These are phyloP conservation scores for Hydroisotoma schaefferi DNA, from an alignment of 2,888 invertebrate genomes.

Conservation along the genomic window DNA sequence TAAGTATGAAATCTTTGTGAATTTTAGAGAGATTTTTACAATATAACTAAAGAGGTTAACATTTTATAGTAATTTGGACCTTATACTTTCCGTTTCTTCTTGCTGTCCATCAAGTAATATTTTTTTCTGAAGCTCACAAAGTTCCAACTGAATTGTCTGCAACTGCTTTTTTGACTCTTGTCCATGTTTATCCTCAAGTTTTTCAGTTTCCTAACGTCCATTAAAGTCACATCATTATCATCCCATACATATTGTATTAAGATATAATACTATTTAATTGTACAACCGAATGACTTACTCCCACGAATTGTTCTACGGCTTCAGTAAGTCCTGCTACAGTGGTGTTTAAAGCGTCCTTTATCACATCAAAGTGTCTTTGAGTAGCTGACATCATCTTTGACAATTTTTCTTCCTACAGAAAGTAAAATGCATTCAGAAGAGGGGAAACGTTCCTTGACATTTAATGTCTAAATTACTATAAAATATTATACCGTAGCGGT, in stretches of 20 bases:
- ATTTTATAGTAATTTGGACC: no score
- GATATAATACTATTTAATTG: background rate
- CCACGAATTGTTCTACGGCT: background rate
- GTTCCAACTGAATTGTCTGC: background rate
- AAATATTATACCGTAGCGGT: background rate
- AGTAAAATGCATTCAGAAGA: background rate
- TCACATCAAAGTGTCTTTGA: background rate
- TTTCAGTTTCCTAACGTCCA: background rate
- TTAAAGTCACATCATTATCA: background rate
- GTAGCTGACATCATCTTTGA: background rate
- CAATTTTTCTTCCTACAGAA: background rate
- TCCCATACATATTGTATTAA: background rate
- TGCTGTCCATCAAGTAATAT: background rate
- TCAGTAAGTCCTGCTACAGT: background rate
- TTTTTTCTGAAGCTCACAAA: background rate
- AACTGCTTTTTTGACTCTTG: background rate
- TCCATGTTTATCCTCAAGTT: background rate
- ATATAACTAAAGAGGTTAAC: no score
- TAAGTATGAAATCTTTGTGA: no score
- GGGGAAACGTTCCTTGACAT: background rate
- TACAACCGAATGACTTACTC: background rate
- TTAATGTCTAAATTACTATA: background rate
- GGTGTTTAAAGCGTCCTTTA: background rate
- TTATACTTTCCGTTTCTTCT: background rate
- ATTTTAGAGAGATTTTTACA: no score